Evolutionary conservation across 2,888 invertebrate genomes (phyloP), one percentile per base, ranked within the genome.

Genomic region (Drosophila macrothrix): DNA sequence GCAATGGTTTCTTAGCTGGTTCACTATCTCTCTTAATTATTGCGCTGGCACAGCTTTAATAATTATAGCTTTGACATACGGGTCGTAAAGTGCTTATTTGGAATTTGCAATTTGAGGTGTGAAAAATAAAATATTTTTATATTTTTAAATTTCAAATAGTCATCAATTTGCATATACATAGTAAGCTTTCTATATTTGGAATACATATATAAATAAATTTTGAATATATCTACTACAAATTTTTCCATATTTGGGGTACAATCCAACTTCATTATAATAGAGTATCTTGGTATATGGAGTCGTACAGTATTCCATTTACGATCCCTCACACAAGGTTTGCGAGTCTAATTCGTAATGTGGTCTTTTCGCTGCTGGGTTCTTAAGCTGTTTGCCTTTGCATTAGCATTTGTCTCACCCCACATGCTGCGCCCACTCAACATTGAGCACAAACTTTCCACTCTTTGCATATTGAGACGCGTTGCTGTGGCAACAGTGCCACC

Each of bases 391-490:
- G 16, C 46, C 16, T 46, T 46, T 25, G 46, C 46, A 46, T 25
- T 25, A 25, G 25, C 31, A 33, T 33, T 33, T 33, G 31, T 46
- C 16, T 16, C 25, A 25, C 16, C 22, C 58, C 65, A 77, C 66
- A 63, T 62, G 68, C 49, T 68, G 58, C 43, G 55, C 39, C 22
- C 28, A 70, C 70, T 59, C 16, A 55, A 25, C 25, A 43, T 16
- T 25, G 49, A 59, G 62, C 58, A 16, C 28, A 29, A 39, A 28
- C 28, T 50, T 55, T 62, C 39, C 22, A 50, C 55, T 71, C 56
- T 31, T 16, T 9, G 66, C 58, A 72, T n/a, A 22, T 55, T 56
- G n/a, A 19, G 22, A 60, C 25, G 31, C 39, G 77, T 78, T 80
- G 63, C 60, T 66, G 69, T 69, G 28, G 55, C 62, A 74, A 68